Evolutionary conservation across 2,797 vertebrate species (phyloP), one percentile per base, ranked within the genome.

Genomic region (Eulemur rubriventer): DNA sequence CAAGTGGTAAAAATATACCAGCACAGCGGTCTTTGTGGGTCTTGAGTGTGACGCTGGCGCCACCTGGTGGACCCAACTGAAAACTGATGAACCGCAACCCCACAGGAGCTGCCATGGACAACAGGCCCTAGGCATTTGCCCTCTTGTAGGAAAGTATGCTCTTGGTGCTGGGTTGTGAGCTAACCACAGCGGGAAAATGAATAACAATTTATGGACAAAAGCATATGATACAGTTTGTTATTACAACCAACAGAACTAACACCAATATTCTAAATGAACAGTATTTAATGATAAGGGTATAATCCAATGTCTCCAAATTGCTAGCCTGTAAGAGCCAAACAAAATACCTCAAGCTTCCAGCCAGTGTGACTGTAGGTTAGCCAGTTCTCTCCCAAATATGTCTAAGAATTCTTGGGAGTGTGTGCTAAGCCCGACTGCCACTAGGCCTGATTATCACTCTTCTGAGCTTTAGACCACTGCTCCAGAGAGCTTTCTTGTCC

Each of bases 1-100:
- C 95, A 95, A 92, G 4, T 89, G 98, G 95, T 85, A 98, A 97
- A 95, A 96, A 96, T 0, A 70, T 4, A 83, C 41, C 24, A 81
- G n/a, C 13, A 30, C 0, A 4, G 1, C 1, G 7, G 33, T 35
- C 43, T 76, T 43, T 30, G 0, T 12, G 57, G 18, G 4, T 3
- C 2, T 22, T 3, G 1, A 0, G 0, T 38, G 96, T 61, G 93
- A 52, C 98, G 3, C 0, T 38, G 96, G 98, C 97, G 97, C 98
- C 98, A 93, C 98, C 98, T 97, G 72, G 98, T 98, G 98, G 28
- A 33, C 7, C 0, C 6, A 0, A 0, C 0, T 6, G 67, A 85
- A 41, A 93, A 93, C 18, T 4, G 28, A 55, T 1, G 26, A 63
- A 1, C 55, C 55, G 6, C 75, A 59, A 52, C 33, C 10, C 63